Evolutionary conservation across 2,888 invertebrate genomes (phyloP), one percentile per base, ranked within the genome.

Genomic region (Melieria crassipennis): DNA sequence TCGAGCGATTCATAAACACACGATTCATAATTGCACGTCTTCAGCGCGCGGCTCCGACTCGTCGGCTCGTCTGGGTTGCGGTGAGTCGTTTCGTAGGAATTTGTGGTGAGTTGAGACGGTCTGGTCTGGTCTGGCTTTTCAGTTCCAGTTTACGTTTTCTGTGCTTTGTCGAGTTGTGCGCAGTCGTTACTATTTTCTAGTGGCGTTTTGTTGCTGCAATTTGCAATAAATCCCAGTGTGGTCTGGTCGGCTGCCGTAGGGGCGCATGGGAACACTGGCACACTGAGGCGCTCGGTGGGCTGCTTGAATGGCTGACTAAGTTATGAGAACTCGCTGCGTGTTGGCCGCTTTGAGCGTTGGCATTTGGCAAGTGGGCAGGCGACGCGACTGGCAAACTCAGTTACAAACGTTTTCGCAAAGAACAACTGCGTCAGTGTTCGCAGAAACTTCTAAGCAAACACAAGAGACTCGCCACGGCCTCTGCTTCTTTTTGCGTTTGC

Each of bases 371-470:
- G 67, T 52, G 52, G 46, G 46, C 10, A 50, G 45, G 52, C 67
- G 45, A 10, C 58, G 42, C 10, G 16, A 58, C 4, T 66, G 57
- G 42, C 11, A 60, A 57, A 66, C 47, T 60, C 52, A 61, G 67
- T 61, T 67, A 61, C 43, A 61, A 67, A 67, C 50, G 13, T 67
- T 61, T 67, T 67, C 48, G 67, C 67, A 67, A 67, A 11, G 50
- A 67, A 45, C 61, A 13, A 58, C 45, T 61, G 43, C 61, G 60
- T 60, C 69, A 81, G 81, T 80, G 78, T 78, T 75, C 78, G 77
- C 74, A 75, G 61, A 72, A 79, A 79, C 84, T 82, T 83, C 83
- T 80, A 77, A 82, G 80, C 75, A 82, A 80, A 79, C 81, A 80
- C 83, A 79, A 74, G 73, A 56, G 56, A 13, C 45, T 42, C 46